phyloP scores from a whole-genome alignment of 2,888 invertebrate genomes.

The Theodoxus fluviatilis region DNA sequence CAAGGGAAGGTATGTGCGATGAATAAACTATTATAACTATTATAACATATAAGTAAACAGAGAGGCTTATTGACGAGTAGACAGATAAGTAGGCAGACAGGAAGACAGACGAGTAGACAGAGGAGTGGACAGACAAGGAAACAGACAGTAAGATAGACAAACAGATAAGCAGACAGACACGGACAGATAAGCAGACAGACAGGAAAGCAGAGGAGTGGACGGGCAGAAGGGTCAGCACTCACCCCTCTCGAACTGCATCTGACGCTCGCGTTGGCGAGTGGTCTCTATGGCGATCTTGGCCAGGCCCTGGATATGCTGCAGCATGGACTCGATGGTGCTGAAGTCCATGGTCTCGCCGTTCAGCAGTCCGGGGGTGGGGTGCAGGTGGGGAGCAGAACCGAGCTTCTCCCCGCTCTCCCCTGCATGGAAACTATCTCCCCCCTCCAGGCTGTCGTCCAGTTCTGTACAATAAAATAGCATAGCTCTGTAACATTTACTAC shows the following conservation, averaged over 20 bases:
- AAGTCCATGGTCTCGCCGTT: constrained; percentile 43
- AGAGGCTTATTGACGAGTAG: too few relatives aligned
- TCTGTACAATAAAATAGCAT: not conserved
- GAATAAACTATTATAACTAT: too few relatives aligned
- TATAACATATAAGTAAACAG: too few relatives aligned
- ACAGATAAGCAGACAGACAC: not conserved
- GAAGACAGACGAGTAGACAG: not conserved
- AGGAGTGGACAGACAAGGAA: not conserved
- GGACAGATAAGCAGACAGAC: not conserved
- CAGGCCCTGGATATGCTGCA: constrained; percentile 93
- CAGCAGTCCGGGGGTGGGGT: constrained; percentile 35
- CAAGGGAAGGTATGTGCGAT: too few relatives aligned
- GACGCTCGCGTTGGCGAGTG: constrained; percentile 92
- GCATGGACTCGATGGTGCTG: constrained; percentile 90
- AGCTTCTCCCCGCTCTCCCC: too few relatives aligned
- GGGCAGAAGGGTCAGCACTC: constrained; percentile 37
- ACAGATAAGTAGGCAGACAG: not conserved
- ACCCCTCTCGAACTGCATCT: constrained; percentile 97
- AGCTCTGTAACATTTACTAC: too few relatives aligned
- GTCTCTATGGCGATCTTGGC: constrained; percentile 97
- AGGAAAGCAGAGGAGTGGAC: not conserved
- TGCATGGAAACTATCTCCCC: too few relatives aligned
- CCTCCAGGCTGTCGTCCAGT: constrained; percentile 5
- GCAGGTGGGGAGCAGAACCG: too few relatives aligned
- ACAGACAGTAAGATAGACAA: not conserved